These are phyloP conservation scores for Maconellicoccus hirsutus DNA, from an alignment of 1,140 invertebrate species.

Conservation along the genomic window DNA sequence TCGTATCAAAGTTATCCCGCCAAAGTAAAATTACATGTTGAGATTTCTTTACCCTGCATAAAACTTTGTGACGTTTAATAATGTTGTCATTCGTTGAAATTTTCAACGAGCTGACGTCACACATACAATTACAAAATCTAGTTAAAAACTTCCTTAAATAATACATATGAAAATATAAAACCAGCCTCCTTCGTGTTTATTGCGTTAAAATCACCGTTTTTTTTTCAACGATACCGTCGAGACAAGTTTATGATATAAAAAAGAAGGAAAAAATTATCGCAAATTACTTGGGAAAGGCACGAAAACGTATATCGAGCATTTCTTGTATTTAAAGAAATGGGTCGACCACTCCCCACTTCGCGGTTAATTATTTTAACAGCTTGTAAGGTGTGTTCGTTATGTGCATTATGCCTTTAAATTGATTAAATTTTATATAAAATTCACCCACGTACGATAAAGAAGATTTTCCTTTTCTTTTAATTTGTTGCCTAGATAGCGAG, in stretches of 20 bases:
- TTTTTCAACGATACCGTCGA: neutral
- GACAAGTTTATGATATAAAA: neutral
- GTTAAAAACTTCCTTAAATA: neutral
- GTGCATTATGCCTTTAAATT: neutral
- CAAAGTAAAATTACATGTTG: no score
- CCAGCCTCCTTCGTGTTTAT: neutral
- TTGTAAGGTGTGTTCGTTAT: neutral
- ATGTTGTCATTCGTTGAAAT: neutral
- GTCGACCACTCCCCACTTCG: neutral
- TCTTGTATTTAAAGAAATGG: neutral
- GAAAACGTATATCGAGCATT: neutral
- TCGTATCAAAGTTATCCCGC: no score
- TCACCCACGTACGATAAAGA: neutral
- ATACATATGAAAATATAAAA: neutral
- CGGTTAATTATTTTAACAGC: constrained; percentile 9
- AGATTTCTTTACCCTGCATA: no score
- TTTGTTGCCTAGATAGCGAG: neutral
- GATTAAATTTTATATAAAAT: constrained; percentile 19
- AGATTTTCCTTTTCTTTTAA: neutral
- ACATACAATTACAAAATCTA: neutral
- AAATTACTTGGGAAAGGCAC: neutral
- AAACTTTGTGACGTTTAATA: neutral
- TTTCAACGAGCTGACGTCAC: neutral
- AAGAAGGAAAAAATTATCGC: neutral
- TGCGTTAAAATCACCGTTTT: neutral